A percentile compares a stretch with the other conserved stretches of the same genome.
Evolutionary conservation across 2,888 invertebrate genomes (phyloP).

Genomic region (Ectropis crepuscularia): DNA sequence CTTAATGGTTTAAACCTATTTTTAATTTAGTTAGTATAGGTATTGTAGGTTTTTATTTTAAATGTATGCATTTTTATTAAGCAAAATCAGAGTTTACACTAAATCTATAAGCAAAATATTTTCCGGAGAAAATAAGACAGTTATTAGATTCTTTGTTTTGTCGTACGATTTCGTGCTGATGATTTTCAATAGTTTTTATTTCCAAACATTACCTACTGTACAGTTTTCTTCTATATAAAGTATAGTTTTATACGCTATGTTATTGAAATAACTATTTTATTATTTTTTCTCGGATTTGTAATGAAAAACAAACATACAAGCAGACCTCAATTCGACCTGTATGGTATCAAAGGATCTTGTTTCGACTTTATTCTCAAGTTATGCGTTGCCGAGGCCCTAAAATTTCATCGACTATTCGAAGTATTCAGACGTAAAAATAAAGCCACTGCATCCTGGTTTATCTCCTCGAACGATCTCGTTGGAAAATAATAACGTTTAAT

Average conservation of each 20-base stretch:
- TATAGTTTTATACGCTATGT: too few relatives aligned
- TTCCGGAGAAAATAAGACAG: too few relatives aligned
- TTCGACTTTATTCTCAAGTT: conserved; percentile 50
- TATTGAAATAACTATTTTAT: too few relatives aligned
- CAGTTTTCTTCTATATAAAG: too few relatives aligned
- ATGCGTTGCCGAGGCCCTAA: conserved; percentile 64
- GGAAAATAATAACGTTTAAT: conserved; percentile 32
- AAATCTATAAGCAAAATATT: too few relatives aligned
- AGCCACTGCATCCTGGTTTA: conserved; percentile 57
- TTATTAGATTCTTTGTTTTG: too few relatives aligned
- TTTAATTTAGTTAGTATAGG: too few relatives aligned
- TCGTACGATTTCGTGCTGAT: too few relatives aligned
- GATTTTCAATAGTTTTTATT: too few relatives aligned
- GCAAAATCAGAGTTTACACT: too few relatives aligned
- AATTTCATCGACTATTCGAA: conserved; percentile 62
- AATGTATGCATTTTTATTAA: neutral
- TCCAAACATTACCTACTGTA: neutral
- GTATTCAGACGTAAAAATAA: conserved; percentile 53
- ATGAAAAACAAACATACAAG: neutral
- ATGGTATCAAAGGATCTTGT: conserved; percentile 36
- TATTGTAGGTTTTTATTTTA: conserved; percentile 1
- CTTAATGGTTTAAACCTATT: neutral
- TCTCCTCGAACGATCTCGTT: conserved; percentile 32
- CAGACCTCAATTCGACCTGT: neutral
- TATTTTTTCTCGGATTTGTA: too few relatives aligned